phyloP scores from a whole-genome alignment of 2,113 vertebrate species.

The Jacana jacana region DNA sequence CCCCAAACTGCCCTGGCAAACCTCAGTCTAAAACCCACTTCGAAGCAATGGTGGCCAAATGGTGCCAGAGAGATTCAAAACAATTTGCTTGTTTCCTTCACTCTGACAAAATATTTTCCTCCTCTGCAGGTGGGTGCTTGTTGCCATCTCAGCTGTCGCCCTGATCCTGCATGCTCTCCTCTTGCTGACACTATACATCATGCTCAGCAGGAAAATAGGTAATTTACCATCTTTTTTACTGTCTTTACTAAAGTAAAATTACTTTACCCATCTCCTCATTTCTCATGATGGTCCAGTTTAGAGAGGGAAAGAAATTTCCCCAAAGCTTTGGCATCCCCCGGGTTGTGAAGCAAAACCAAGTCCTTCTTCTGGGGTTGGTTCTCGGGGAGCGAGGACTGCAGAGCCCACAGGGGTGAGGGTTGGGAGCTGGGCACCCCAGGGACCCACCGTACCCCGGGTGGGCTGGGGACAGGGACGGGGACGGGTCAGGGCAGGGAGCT shows the following conservation, averaged over 20 bases:
- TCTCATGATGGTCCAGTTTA: fast-evolving
- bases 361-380: background rate
- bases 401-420: fast-evolving
- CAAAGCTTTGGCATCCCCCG: background rate
- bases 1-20: fast-evolving
- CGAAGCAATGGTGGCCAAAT: background rate
- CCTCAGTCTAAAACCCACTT: fast-evolving
- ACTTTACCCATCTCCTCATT: background rate
- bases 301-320: background rate
- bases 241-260: too few relatives aligned
- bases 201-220: constrained; percentile 68
- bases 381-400: fast-evolving
- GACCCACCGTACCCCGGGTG: background rate
- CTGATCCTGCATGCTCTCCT: background rate
- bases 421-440: fast-evolving
- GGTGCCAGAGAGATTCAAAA: fast-evolving
- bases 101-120: background rate
- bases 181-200: background rate
- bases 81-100: background rate
- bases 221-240: background rate
- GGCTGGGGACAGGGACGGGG: fast-evolving
- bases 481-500: background rate
- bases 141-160: background rate
- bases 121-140: constrained; percentile 17
- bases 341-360: background rate